Evolutionary conservation across 2,888 invertebrate genomes (phyloP), one percentile per base, ranked within the genome.

Genomic region (Drosophila niveifrons): DNA sequence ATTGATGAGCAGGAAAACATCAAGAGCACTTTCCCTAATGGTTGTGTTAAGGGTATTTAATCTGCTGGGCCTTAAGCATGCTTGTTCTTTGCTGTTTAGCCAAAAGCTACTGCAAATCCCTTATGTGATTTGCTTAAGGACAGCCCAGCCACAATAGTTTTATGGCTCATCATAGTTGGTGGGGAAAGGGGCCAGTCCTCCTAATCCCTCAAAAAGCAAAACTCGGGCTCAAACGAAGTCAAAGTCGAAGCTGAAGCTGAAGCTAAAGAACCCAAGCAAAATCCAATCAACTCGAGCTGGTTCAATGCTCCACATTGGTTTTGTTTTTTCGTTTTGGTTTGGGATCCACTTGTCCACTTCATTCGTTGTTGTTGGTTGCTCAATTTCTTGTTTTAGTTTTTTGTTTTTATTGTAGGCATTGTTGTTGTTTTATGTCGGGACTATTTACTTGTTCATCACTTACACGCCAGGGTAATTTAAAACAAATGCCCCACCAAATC

Each of bases 401-500:
- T 10, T 3, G 3, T 59, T 52, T 63, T 58, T 63, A 44, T 55
- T 61, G 53, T 64, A 48, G 36, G 44, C 67, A 44, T 43, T 57
- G 44, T 36, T 58, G 58, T 34, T 65, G 57, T 61, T 63, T 65
- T 72, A 68, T 77, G 77, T 76, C 43, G 51, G 67, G 55, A 80
- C 58, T 77, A 72, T 78, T 76, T 74, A 80, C 80, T 80, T 73
- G 86, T 79, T 88, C 83, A 84, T 84, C 90, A 89, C 90, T 89
- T 89, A 88, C 86, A 89, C 82, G 90, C 88, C 76, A 89, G 86
- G 80, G 83, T 89, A 88, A 84, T 84, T 84, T 84, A 82, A 84
- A 84, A 88, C 90, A 89, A 83, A 89, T 83, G 86, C 90, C 79
- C 72, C 82, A 78, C 89, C 89, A 84, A 83, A 88, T 88, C 90